Base-by-base conservation (phyloP, 2,888 invertebrate genomes). In the Mallateleia sp. region DNA sequence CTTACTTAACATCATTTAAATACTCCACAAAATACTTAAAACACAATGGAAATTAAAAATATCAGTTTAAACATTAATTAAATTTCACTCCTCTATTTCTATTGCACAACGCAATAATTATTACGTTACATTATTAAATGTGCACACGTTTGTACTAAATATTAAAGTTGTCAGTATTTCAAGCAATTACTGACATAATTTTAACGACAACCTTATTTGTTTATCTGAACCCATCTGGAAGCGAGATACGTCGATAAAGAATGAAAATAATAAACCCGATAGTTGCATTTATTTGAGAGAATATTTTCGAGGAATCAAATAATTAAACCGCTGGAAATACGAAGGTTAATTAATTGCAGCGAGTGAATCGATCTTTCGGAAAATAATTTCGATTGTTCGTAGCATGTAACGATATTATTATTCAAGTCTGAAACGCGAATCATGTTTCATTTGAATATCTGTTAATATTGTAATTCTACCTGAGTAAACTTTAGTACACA, bases 261-360 rank as follows among this genome's bases (percentile, higher is more conserved):
- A 28, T 34, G 15, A 52, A 32, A 80, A 25, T 80, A 71, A 71
- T 71, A 71, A 79, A 79, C 79, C 24, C 25, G 42, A 47, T 20
- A 54, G 56, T 64, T 64, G 34, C 56, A 64, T 80, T 64, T 52
- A 42, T 62, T 71, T 24, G 11, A 32, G 42, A 62, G 24, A 80
- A 50, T 71, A 80, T 47, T 54, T 32, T 14, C 28, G 9, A 28
- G 15, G 38, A 15, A 28, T 42, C 25, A 24, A 15, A 52, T 52
- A 80, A 80, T 64, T 80, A 72, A 71, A 80, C 54, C 50, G 22
- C 60, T 38, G 50, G 38, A 69, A 56, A 28, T 62, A 20, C 11
- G 15, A 25, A 32, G 18, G 64, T 54, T 66, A 58, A 72, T 72
- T 72, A 60, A 50, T 42, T 28, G 20, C 14, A 11, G 56, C 24